Evolutionary conservation across 2,888 invertebrate genomes (phyloP).

Genomic region (Xylota segnis): DNA sequence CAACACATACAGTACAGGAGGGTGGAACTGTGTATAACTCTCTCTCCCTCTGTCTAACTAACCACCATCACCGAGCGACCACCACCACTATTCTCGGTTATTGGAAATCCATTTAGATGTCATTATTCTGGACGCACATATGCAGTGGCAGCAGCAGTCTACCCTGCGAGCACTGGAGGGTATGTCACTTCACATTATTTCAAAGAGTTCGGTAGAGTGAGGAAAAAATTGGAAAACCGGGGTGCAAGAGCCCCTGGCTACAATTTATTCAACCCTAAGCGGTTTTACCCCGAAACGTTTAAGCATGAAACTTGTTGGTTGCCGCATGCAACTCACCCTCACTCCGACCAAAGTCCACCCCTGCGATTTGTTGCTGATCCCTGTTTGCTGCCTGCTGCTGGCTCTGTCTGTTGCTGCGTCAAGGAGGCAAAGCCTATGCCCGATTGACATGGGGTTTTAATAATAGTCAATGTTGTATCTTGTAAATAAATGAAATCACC

Average conservation of each 20-base stretch:
- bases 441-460: constrained; percentile 69
- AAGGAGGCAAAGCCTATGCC: constrained; percentile 52
- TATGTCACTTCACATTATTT: constrained; percentile 71
- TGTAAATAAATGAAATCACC: constrained; percentile 73
- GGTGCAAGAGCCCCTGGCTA: constrained; percentile 60
- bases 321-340: constrained; percentile 65
- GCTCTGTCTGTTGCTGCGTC: constrained; percentile 50
- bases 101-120: constrained; percentile 77
- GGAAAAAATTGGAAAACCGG: constrained; percentile 35
- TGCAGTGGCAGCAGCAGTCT: constrained; percentile 51
- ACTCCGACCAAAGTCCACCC: constrained; percentile 50
- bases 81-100: constrained; percentile 63
- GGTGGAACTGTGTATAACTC: constrained; percentile 29
- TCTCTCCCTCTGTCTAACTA: constrained; percentile 36
- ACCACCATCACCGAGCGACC: constrained; percentile 43
- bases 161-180: constrained; percentile 19
- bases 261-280: constrained; percentile 75
- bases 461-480: constrained; percentile 73
- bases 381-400: constrained; percentile 28
- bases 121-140: constrained; percentile 75
- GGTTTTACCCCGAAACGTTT: constrained; percentile 74
- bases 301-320: constrained; percentile 74
- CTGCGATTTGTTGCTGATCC: constrained; percentile 62
- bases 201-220: constrained; percentile 31
- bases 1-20: constrained; percentile 40